Conservation (phyloP, 2,113 vertebrate species). For the Alouatta palliata region DNA sequence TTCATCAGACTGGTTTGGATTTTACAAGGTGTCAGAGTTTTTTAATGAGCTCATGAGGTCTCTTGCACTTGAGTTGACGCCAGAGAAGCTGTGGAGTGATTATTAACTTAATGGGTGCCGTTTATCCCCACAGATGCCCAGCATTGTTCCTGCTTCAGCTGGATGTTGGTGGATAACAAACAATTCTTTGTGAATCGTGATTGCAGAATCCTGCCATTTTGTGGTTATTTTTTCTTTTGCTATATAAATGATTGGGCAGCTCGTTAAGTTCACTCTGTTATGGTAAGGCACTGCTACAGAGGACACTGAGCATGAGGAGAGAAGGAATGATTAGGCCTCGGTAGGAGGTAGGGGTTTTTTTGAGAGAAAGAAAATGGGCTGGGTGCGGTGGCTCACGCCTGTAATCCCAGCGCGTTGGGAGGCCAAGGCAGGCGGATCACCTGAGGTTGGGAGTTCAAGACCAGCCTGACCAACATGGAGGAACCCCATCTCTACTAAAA, state of each 20-base stretch:
- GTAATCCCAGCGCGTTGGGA: no score
- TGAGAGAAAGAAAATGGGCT: neutral
- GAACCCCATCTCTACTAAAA: no score
- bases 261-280: neutral
- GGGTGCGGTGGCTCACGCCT: no score
- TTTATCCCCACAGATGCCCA: slow-evolving; percentile 20
- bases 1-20: neutral
- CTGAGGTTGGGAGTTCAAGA: no score
- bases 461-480: no score
- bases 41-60: neutral
- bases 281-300: neutral
- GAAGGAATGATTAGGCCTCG: neutral
- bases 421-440: no score
- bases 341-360: neutral
- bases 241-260: neutral
- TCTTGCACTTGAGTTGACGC: slow-evolving; percentile 38
- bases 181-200: slow-evolving; percentile 22
- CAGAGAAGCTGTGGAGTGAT: slow-evolving; percentile 45
- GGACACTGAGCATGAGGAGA: neutral
- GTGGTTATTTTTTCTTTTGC: neutral
- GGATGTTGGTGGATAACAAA: neutral
- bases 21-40: slow-evolving; percentile 68
- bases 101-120: slow-evolving; percentile 43
- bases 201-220: neutral
- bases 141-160: slow-evolving; percentile 9